Evolutionary conservation across 2,888 invertebrate genomes (phyloP).

Genomic region (Caradrina clavipalpis): DNA sequence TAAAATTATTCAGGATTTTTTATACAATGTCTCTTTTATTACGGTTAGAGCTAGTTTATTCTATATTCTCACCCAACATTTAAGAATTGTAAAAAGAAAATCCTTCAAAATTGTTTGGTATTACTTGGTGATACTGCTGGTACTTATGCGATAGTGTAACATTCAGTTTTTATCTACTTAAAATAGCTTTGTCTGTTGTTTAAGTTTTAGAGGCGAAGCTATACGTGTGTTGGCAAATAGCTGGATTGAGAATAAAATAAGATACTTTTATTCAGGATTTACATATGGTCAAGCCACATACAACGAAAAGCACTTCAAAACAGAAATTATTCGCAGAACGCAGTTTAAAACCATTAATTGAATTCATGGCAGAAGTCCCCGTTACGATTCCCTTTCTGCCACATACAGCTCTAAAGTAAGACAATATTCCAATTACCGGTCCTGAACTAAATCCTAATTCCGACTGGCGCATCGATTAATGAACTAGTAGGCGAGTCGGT

Average conservation of each 20-base stretch:
- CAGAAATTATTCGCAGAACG: neutral
- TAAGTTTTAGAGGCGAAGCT: neutral
- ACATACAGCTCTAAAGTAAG: neutral
- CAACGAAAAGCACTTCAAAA: neutral
- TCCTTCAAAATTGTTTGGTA: too few relatives aligned
- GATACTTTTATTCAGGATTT: neutral
- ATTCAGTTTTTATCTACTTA: too few relatives aligned
- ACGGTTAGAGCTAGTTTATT: neutral
- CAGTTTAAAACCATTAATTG: too few relatives aligned
- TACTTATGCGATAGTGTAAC: too few relatives aligned
- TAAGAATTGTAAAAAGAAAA: neutral
- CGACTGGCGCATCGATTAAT: conserved; percentile 42
- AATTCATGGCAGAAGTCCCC: too few relatives aligned
- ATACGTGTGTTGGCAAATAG: neutral
- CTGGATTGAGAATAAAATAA: neutral
- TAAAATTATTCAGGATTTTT: neutral
- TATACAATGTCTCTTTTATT: neutral
- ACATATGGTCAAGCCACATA: too few relatives aligned
- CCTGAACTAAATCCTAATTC: conserved; percentile 26
- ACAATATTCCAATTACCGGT: conserved; percentile 24
- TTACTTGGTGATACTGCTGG: too few relatives aligned
- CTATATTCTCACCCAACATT: neutral
- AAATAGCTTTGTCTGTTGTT: too few relatives aligned
- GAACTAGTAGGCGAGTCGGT: conserved; percentile 17
- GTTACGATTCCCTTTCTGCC: too few relatives aligned